Evolutionary conservation across 35 echinoderm and acorn worm species (phyloP).

Genomic region (Heliocidaris tuberculata): DNA sequence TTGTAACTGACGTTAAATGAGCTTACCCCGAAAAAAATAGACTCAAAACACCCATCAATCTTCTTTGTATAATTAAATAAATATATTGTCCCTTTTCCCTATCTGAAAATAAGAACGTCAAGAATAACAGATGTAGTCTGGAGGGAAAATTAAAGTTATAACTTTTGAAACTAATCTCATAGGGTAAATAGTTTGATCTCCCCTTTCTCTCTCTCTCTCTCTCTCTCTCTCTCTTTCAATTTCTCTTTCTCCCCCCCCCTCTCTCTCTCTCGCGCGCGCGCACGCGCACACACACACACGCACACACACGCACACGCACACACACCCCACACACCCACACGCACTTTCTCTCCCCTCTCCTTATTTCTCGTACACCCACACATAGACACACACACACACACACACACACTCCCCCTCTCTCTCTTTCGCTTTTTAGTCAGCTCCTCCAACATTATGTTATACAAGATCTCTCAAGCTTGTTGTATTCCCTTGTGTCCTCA

Average conservation of each 20-base stretch:
- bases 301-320: too few relatives aligned
- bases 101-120: background rate
- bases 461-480: too few relatives aligned
- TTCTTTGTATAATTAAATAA: background rate
- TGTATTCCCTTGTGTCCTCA: too few relatives aligned
- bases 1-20: background rate
- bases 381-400: too few relatives aligned
- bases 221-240: background rate
- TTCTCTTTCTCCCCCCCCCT: background rate
- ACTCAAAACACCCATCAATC: background rate
- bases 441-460: too few relatives aligned
- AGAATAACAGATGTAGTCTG: background rate
- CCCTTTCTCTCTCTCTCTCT: too few relatives aligned
- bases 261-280: background rate
- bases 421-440: background rate
- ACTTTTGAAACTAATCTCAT: background rate
- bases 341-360: too few relatives aligned
- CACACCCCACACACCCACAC: too few relatives aligned
- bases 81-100: background rate
- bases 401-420: too few relatives aligned
- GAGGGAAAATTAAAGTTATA: background rate
- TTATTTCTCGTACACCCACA: too few relatives aligned
- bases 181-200: background rate
- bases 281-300: too few relatives aligned
- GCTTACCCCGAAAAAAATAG: background rate